Evolutionary conservation across 2,113 vertebrate genomes (phyloP).

Genomic region (Picathartes gymnocephalus): DNA sequence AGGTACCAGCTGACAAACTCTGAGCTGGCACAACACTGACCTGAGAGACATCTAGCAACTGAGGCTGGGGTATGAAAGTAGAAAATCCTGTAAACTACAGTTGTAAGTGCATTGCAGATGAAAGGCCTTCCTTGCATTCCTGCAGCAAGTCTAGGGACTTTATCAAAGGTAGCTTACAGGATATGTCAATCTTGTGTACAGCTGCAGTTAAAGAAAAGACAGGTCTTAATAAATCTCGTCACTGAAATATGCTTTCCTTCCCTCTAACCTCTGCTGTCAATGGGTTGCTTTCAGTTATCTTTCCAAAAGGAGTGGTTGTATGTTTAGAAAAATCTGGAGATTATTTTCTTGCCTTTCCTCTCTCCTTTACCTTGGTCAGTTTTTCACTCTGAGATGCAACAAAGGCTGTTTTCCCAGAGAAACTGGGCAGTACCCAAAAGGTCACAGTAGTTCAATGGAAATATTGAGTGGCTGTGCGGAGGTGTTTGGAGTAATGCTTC

Average conservation of each 20-base stretch:
- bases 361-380: not conserved
- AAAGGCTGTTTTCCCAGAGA: not conserved
- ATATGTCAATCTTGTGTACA: constrained; percentile 39
- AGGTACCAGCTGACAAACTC: not conserved
- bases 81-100: not conserved
- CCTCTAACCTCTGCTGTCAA: constrained; percentile 19
- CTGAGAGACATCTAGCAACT: not conserved
- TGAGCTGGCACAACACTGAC: constrained; percentile 14
- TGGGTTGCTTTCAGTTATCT: not conserved
- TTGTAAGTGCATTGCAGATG: constrained; percentile 13
- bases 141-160: not conserved
- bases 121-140: constrained; percentile 15
- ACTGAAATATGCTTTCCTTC: constrained; percentile 16
- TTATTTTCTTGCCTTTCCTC: not conserved
- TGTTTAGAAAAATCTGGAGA: not conserved
- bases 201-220: constrained; percentile 46
- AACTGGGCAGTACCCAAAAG: not conserved
- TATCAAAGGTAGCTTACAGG: constrained; percentile 21
- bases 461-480: not conserved
- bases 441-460: not conserved
- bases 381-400: not conserved
- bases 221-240: constrained; percentile 23
- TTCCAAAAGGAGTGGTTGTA: not conserved
- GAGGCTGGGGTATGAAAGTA: not conserved
- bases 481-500: not conserved